Evolutionary conservation across 2,888 invertebrate species (phyloP).

Genomic region (Drosophila imparisetae): DNA sequence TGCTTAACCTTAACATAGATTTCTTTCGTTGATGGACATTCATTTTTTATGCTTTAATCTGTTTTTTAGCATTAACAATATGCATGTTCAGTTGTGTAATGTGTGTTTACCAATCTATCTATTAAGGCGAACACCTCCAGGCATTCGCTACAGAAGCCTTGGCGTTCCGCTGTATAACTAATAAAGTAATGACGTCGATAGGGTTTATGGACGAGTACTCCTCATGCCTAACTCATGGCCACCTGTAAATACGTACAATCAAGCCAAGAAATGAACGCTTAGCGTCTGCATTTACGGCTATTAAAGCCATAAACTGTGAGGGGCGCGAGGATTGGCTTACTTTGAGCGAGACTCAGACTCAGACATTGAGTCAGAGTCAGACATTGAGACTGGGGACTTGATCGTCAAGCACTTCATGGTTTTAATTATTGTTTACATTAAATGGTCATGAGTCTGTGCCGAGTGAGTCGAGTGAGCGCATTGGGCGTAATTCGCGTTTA

Average conservation of each 20-base stretch:
- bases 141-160: background rate
- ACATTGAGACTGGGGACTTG: constrained; percentile 23
- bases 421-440: constrained; percentile 81
- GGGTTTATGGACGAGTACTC: constrained; percentile 28
- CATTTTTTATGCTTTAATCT: background rate
- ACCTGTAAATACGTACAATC: constrained; percentile 52
- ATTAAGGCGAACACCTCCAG: background rate
- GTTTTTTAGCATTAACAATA: background rate
- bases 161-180: constrained; percentile 63
- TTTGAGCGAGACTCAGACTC: constrained; percentile 21
- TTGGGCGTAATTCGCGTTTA: constrained; percentile 81
- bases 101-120: background rate
- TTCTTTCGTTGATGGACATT: background rate
- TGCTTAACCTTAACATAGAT: background rate
- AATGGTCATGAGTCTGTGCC: constrained; percentile 74
- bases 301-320: constrained; percentile 68
- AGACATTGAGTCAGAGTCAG: constrained; percentile 5
- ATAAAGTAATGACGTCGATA: constrained; percentile 56
- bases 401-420: constrained; percentile 48
- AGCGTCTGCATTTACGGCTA: constrained; percentile 65
- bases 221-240: constrained; percentile 8
- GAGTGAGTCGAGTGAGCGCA: constrained; percentile 46
- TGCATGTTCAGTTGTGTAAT: background rate
- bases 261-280: constrained; percentile 55
- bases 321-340: constrained; percentile 26